phyloP scores from a whole-genome alignment of 2,797 vertebrate genomes.

The Todus mexicanus region DNA sequence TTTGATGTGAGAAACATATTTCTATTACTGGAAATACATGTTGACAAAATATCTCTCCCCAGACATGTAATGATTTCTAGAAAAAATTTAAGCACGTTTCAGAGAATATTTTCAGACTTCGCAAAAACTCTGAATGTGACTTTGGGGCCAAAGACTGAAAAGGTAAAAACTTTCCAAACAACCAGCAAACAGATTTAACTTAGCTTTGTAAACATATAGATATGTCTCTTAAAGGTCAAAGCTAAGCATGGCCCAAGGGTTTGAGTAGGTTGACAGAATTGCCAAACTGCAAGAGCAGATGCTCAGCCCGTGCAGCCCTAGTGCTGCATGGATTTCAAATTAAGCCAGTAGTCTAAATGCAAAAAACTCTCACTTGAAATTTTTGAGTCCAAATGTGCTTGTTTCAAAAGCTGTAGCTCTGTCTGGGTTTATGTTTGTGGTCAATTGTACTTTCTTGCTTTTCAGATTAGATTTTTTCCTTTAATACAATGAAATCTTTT shows the following conservation, averaged over 20 bases:
- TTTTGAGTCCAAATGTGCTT: background rate
- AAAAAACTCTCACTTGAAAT: background rate
- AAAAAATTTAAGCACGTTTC: background rate
- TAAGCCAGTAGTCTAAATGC: background rate
- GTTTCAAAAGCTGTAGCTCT: background rate
- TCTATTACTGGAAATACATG: background rate
- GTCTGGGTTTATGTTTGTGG: background rate
- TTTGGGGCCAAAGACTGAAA: background rate
- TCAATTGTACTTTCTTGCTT: background rate
- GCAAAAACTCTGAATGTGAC: background rate
- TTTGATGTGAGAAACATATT: background rate
- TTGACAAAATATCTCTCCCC: background rate
- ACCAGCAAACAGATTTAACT: conserved; percentile 21
- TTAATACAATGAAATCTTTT: background rate
- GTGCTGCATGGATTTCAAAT: background rate
- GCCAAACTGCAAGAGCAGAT: background rate
- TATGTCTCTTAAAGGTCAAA: conserved; percentile 43
- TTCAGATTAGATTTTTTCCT: background rate
- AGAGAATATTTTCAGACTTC: background rate
- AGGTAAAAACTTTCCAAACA: background rate
- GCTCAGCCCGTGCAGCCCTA: background rate
- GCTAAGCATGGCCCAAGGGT: conserved; percentile 31
- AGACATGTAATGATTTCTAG: background rate
- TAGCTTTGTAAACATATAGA: conserved; percentile 15
- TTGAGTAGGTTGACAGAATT: conserved; percentile 1